These are phyloP conservation scores for Lacanobia wlatinum DNA, from an alignment of 2,888 invertebrate species.

Conservation along the genomic window DNA sequence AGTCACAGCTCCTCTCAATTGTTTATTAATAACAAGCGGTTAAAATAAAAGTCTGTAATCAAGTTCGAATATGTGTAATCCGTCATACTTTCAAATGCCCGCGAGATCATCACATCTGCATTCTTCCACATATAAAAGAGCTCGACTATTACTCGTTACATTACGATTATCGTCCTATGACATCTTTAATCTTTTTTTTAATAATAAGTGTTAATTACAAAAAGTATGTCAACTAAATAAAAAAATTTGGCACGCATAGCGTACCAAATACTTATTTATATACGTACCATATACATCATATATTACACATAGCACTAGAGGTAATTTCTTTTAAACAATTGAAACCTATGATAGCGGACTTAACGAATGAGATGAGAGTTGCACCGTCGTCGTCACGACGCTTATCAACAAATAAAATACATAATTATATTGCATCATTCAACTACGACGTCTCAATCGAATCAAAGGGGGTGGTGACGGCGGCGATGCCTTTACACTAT, in stretches of 20 bases:
- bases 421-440: constrained; percentile 64
- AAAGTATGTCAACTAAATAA: constrained; percentile 89
- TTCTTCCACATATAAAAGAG: constrained; percentile 89
- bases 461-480: constrained; percentile 53
- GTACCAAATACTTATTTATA: constrained; percentile 80
- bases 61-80: constrained; percentile 89
- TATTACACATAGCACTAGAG: constrained; percentile 86
- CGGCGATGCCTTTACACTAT: constrained; percentile 67
- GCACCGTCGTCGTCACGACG: constrained; percentile 59
- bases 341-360: constrained; percentile 79
- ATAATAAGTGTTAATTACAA: constrained; percentile 89
- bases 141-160: constrained; percentile 83
- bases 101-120: constrained; percentile 88
- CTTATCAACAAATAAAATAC: constrained; percentile 61
- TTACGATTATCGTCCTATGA: constrained; percentile 86
- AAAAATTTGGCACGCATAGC: constrained; percentile 87
- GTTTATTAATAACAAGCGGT: not conserved
- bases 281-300: constrained; percentile 87
- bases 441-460: constrained; percentile 56
- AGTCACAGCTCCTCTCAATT: not conserved
- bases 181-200: constrained; percentile 78
- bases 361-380: constrained; percentile 72
- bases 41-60: constrained; percentile 72
- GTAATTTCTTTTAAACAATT: constrained; percentile 82
- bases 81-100: constrained; percentile 84